phyloP scores from a whole-genome alignment of 1,140 invertebrate species.

The Lerema accius region DNA sequence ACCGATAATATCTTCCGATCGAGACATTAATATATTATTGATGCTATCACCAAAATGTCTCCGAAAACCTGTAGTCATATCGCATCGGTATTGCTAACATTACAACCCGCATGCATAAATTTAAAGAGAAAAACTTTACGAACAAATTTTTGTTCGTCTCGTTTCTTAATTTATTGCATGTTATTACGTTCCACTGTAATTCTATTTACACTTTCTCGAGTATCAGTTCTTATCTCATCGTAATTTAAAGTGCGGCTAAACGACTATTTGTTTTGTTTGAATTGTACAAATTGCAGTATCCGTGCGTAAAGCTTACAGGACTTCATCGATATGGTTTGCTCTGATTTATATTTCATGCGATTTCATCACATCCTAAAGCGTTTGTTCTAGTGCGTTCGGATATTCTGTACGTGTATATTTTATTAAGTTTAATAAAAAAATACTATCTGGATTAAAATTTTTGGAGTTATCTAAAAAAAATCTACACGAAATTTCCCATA shows the following conservation, averaged over 20 bases:
- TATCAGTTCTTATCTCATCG: conserved; percentile 60
- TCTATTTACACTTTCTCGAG: conserved; percentile 61
- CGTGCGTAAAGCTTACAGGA: conserved; percentile 60
- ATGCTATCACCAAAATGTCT: conserved; percentile 48
- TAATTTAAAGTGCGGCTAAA: conserved; percentile 65
- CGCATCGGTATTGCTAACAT: conserved; percentile 38
- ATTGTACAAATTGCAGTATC: conserved; percentile 66
- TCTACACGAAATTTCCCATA: too few species aligned
- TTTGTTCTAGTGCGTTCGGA: conserved; percentile 36
- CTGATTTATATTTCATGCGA: conserved; percentile 72
- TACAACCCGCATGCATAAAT: conserved; percentile 37
- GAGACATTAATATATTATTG: conserved; percentile 52
- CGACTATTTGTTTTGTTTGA: conserved; percentile 68
- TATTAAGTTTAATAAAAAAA: too few species aligned
- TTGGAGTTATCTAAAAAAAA: too few species aligned
- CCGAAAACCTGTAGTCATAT: conserved; percentile 42
- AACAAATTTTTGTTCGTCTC: conserved; percentile 27
- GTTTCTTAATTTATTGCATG: conserved; percentile 31
- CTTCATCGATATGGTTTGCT: conserved; percentile 54
- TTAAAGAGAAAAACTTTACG: conserved; percentile 27
- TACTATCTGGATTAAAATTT: too few species aligned
- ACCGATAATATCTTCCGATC: conserved; percentile 30
- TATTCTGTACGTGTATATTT: conserved; percentile 10
- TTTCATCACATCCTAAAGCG: conserved; percentile 46
- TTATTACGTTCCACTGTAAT: conserved; percentile 41